These are phyloP conservation scores for Sarcophaga variegata DNA, from an alignment of 2,888 invertebrate genomes.

Conservation along the genomic window DNA sequence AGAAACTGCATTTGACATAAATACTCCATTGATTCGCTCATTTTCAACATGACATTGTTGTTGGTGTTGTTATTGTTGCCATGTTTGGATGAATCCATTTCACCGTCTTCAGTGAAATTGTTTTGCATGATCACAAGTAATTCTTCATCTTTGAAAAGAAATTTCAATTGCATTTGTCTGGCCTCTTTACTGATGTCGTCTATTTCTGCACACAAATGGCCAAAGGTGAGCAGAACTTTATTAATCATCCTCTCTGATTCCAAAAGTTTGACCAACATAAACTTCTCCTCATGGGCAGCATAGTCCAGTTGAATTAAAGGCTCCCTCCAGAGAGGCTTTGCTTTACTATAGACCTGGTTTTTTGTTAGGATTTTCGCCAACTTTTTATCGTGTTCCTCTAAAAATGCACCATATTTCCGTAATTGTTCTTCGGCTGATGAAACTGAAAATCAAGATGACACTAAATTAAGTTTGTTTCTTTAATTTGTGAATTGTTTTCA, in stretches of 20 bases:
- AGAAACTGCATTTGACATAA: constrained; percentile 87
- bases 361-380: constrained; percentile 71
- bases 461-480: neutral
- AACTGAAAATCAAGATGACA: constrained; percentile 67
- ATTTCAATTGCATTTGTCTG: constrained; percentile 83
- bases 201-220: constrained; percentile 90
- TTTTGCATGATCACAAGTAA: constrained; percentile 58
- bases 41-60: constrained; percentile 76
- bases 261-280: constrained; percentile 87
- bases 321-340: constrained; percentile 53
- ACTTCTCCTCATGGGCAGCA: constrained; percentile 83
- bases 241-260: constrained; percentile 91
- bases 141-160: constrained; percentile 79
- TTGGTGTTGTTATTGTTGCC: constrained; percentile 62
- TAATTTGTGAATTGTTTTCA: neutral
- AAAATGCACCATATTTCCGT: constrained; percentile 77
- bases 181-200: constrained; percentile 87
- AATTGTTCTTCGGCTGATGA: constrained; percentile 79
- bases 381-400: constrained; percentile 76
- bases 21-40: constrained; percentile 84
- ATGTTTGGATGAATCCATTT: neutral
- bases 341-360: constrained; percentile 54
- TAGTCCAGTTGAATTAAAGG: constrained; percentile 75
- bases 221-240: constrained; percentile 90
- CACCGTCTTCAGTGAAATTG: neutral